Evolutionary conservation across 2,888 invertebrate genomes (phyloP), one percentile per base, ranked within the genome.

Genomic region (Iphiclides podalirius): DNA sequence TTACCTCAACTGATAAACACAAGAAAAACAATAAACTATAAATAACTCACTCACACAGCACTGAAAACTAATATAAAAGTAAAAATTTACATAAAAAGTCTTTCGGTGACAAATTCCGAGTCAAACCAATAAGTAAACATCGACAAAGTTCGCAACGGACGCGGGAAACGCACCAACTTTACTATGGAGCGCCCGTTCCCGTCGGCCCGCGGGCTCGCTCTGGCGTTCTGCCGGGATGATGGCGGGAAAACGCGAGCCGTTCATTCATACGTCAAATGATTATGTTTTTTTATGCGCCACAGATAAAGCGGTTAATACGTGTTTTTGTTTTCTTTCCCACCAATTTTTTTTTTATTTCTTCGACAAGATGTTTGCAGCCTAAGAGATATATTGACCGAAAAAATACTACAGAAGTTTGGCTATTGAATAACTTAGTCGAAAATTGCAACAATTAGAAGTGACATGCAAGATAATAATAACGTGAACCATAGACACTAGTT

Each of bases 131-230:
- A 34, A 12, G 36, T 20, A 20, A 17, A 39, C 44, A 40, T 39
- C 44, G 44, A 14, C 36, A 38, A 72, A 73, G 72, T 73, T 71
- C 53, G 61, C 54, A 53, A 39, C 28, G 4, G 20, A 20, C 52
- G 53, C 39, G 52, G 49, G 52, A 50, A 57, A 52, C 60, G 62
- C 26, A 54, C 51, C 53, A 47, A 42, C 6, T 20, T 47, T 43
- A 42, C 43, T 43, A 61, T 57, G 65, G 64, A 65, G 70, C 77
- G 73, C 68, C 72, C 72, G 69, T 62, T 70, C 75, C 72, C 72
- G 65, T 34, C 68, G 70, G 66, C 60, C 60, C 66, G 60, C 75
- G 68, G 68, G 66, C 67, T 64, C 53, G 72, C 68, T 20, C 20
- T 20, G 20, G 6, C 20, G 20, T 3, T 81, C 66, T 79, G 50